Evolutionary conservation across 2,113 vertebrate genomes (phyloP), one percentile per base, ranked within the genome.

Genomic region (Symphodus melops): DNA sequence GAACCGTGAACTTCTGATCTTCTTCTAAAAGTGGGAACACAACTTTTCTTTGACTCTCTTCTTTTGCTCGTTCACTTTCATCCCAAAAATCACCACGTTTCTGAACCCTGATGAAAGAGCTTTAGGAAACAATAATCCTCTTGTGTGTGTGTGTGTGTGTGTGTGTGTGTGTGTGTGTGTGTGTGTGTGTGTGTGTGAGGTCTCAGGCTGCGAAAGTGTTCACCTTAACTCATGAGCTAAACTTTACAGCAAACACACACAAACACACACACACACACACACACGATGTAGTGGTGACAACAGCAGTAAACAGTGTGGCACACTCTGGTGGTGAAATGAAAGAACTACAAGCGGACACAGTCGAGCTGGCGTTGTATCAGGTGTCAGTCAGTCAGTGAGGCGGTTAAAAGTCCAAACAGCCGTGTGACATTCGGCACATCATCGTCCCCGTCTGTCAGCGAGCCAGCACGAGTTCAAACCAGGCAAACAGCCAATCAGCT

Each of bases 51-150:
- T 53, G 54, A 63, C 2, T 57, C n/a, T 28, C 23, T 19, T 62
- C 51, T 54, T 46, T 39, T 67, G 39, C 37, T 16, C 51, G 10
- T 57, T 63, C 11, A 5, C 56, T 77, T 77, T 71, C 14, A 36
- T 67, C 81, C 60, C 64, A 68, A 42, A 33, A 68, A 65, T 91
- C 91, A 89, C 89, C 85, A 90, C 89, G 81, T 88, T 78, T 80
- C 90, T 92, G 71, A 91, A 75, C 82, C 87, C 88, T 92, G 88
- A 81, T 93, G 94, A 95, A 94, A 95, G 90, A 90, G 91, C 87
- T 93, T 95, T 92, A 83, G 13, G 77, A 87, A 93, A 97, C 95
- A 97, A 96, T 93, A 89, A 92, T 72, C 81, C 71, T 88, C 94
- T 95, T n/a, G 36, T 54, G 67, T 63, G 79, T 10, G 63, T 13